phyloP scores from a whole-genome alignment of 2,113 vertebrate species.

The Chaetura pelagica region DNA sequence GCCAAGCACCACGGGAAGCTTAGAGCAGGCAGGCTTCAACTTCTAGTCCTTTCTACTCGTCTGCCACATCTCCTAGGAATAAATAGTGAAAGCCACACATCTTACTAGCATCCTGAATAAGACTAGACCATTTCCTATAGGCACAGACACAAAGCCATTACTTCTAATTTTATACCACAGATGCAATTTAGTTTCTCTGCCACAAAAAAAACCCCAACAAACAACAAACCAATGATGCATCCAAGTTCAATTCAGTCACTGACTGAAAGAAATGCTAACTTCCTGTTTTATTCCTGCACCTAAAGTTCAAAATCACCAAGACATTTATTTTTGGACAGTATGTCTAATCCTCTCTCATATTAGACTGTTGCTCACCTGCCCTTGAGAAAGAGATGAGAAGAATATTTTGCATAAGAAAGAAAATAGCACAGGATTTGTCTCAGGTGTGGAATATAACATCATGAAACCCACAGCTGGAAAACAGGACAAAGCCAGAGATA shows the following conservation, averaged over 20 bases:
- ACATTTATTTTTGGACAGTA: background rate
- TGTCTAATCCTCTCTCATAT: background rate
- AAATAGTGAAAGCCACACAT: no score
- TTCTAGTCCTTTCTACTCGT: rapidly evolving
- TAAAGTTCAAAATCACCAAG: background rate
- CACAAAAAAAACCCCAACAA: background rate
- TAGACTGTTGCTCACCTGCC: background rate
- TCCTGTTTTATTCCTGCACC: background rate
- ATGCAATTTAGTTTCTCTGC: background rate
- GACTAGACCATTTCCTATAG: background rate
- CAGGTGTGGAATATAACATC: background rate
- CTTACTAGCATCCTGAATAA: background rate
- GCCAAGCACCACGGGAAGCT: background rate
- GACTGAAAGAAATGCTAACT: background rate
- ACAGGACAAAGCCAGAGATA: background rate
- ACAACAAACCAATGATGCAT: background rate
- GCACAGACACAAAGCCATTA: background rate
- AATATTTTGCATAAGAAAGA: background rate
- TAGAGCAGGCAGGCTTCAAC: background rate
- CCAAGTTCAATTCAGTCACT: background rate
- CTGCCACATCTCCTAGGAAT: background rate
- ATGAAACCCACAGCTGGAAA: background rate
- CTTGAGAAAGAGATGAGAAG: background rate
- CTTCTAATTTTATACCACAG: background rate
- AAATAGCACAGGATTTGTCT: background rate